Evolutionary conservation across 1,140 invertebrate species (phyloP).

Genomic region (Scaptomyza hsui): DNA sequence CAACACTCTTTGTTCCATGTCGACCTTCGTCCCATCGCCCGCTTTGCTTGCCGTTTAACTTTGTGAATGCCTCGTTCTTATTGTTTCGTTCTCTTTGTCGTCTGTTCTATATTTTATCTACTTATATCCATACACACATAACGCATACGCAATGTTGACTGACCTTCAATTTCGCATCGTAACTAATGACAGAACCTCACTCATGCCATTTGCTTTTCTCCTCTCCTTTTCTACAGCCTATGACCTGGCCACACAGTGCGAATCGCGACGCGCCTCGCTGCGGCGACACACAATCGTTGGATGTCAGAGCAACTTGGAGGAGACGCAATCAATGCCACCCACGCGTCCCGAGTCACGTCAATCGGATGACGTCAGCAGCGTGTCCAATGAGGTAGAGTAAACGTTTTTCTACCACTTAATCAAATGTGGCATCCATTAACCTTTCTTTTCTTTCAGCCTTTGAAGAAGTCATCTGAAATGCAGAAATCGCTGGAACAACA

Average conservation of each 20-base stretch:
- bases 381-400: slow-evolving; percentile 54
- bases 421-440: slow-evolving; percentile 2
- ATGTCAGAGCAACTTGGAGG: slow-evolving; percentile 85
- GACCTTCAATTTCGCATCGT: slow-evolving; percentile 28
- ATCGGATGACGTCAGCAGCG: slow-evolving; percentile 84
- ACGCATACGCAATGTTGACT: slow-evolving; percentile 40
- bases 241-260: slow-evolving; percentile 92
- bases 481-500: slow-evolving; percentile 36
- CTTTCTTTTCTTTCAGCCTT: slow-evolving; percentile 11
- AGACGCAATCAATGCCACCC: slow-evolving; percentile 89
- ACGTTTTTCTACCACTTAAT: slow-evolving; percentile 38
- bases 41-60: slow-evolving; percentile 31
- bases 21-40: background rate
- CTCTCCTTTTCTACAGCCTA: slow-evolving; percentile 86
- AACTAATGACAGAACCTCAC: slow-evolving; percentile 22
- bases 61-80: slow-evolving; percentile 24
- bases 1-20: background rate
- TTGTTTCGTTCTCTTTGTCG: slow-evolving; percentile 29
- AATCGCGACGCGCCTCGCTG: slow-evolving; percentile 87
- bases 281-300: slow-evolving; percentile 89
- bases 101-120: slow-evolving; percentile 26
- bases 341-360: slow-evolving; percentile 86
- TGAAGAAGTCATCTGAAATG: slow-evolving; percentile 48
- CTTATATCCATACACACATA: slow-evolving; percentile 11
- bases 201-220: slow-evolving; percentile 9